Conservation (phyloP, 2,797 vertebrate species). For the Melanotaenia trifasciata region DNA sequence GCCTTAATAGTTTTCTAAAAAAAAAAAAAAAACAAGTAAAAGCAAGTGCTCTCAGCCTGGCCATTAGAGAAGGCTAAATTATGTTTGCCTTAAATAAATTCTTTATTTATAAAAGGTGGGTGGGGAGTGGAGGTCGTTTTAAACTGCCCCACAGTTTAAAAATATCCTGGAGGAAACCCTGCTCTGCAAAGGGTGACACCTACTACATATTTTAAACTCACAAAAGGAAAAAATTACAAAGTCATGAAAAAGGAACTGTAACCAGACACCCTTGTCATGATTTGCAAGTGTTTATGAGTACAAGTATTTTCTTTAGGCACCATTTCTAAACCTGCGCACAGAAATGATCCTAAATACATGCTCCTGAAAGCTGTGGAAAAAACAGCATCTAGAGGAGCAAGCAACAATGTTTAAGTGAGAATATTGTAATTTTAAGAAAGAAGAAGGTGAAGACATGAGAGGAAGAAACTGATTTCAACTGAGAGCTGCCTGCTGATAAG, state of each 20-base stretch:
- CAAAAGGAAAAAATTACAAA: not conserved
- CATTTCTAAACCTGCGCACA: not conserved
- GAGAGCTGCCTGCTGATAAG: conserved; percentile 46
- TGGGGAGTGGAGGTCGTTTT: no score
- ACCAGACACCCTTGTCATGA: not conserved
- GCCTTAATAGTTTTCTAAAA: no score
- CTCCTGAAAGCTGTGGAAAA: not conserved
- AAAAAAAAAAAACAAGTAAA: no score
- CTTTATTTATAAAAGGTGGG: no score
- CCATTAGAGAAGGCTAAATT: no score
- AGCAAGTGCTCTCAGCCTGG: no score
- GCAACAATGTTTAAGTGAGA: not conserved
- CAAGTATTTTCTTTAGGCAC: not conserved
- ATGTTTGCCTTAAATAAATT: no score
- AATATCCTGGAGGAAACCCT: no score
- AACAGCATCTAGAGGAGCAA: not conserved
- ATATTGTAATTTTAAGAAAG: conserved; percentile 14
- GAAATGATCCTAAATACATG: not conserved
- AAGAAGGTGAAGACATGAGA: conserved; percentile 21
- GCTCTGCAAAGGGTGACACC: no score
- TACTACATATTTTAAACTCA: not conserved
- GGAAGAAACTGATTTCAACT: conserved; percentile 47
- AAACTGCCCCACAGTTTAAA: no score
- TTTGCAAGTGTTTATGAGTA: not conserved
- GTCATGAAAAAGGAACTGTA: conserved; percentile 7